Evolutionary conservation across 2,113 vertebrate species (phyloP).

Genomic region (Prionailurus viverrinus): DNA sequence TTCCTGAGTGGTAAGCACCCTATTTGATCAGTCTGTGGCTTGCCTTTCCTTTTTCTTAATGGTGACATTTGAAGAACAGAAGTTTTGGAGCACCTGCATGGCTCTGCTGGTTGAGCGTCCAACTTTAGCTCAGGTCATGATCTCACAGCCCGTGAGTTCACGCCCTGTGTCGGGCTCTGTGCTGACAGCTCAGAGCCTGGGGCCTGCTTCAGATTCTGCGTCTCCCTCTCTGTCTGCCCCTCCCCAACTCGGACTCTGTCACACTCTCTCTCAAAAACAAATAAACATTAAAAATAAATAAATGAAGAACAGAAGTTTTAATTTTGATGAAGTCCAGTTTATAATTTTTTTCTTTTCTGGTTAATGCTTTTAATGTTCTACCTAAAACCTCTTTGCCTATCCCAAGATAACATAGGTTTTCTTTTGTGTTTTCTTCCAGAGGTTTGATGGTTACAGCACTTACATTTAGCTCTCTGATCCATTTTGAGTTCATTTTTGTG

Average conservation of each 20-base stretch:
- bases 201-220: too few species aligned
- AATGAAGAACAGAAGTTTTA: background rate
- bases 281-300: too few species aligned
- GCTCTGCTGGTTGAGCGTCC: too few species aligned
- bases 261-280: background rate
- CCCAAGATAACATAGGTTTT: slow-evolving; percentile 1
- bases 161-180: too few species aligned
- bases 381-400: background rate
- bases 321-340: slow-evolving; percentile 36
- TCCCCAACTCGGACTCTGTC: too few species aligned
- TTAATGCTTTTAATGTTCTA: background rate
- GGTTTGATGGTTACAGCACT: background rate
- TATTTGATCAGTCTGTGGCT: background rate
- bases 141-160: too few species aligned
- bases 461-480: background rate
- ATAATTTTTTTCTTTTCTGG: background rate
- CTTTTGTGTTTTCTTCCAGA: background rate
- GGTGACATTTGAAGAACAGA: slow-evolving; percentile 6
- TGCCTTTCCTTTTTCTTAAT: slow-evolving; percentile 8
- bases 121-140: too few species aligned
- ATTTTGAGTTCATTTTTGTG: background rate
- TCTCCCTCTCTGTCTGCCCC: too few species aligned
- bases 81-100: too few species aligned
- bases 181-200: too few species aligned
- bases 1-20: background rate